Evolutionary conservation across 2,888 invertebrate species (phyloP).

Genomic region (Trichopoda pennipes): DNA sequence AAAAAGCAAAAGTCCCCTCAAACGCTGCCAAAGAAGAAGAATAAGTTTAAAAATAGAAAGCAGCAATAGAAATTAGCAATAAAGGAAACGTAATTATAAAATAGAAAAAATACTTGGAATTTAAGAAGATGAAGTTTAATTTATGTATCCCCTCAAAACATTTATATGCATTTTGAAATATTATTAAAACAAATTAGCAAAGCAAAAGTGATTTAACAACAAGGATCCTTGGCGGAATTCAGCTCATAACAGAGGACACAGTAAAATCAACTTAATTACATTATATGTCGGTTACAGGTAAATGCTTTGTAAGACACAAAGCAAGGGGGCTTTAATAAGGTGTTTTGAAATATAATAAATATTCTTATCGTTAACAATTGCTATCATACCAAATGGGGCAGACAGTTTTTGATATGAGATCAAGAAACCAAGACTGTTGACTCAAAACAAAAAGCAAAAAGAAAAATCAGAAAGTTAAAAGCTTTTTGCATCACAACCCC

Average conservation of each 20-base stretch:
- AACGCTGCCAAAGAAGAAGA: not conserved
- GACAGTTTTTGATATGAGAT: slow-evolving; percentile 11
- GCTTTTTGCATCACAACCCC: slow-evolving; percentile 9
- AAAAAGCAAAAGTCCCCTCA: not conserved
- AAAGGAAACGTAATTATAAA: too few species aligned
- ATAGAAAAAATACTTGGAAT: too few species aligned
- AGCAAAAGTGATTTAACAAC: slow-evolving; percentile 12
- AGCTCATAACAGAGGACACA: not conserved
- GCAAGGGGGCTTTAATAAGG: slow-evolving; percentile 30
- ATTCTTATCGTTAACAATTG: slow-evolving; percentile 2
- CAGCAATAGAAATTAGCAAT: slow-evolving; percentile 13
- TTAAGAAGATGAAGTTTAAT: slow-evolving; percentile 48
- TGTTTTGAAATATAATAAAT: slow-evolving; percentile 11
- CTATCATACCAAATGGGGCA: slow-evolving; percentile 15
- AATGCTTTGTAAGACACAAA: slow-evolving; percentile 1
- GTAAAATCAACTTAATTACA: not conserved
- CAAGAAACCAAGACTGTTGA: slow-evolving; percentile 51
- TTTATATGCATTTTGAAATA: slow-evolving; percentile 23
- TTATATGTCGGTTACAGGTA: slow-evolving; percentile 1
- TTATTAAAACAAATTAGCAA: not conserved
- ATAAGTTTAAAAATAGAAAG: not conserved
- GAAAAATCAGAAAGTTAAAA: slow-evolving; percentile 8
- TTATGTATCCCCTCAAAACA: slow-evolving; percentile 10
- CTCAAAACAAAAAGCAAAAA: not conserved
- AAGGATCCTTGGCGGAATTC: not conserved